phyloP scores from a whole-genome alignment of 2,113 vertebrate species.

The Rhinolophus ferrumequinum region DNA sequence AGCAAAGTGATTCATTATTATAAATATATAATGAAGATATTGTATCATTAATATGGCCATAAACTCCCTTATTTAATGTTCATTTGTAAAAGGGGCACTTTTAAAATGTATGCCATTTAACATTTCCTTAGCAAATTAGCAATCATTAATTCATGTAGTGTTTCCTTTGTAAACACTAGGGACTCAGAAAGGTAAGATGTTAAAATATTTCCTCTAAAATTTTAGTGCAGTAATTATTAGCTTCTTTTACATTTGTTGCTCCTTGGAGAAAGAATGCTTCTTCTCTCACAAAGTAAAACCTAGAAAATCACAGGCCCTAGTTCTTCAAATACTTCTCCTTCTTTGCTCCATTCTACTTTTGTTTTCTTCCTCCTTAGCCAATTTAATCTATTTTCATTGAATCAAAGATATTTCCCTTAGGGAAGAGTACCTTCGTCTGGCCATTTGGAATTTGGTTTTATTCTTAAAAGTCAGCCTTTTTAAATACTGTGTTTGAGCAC shows the following conservation, averaged over 20 bases:
- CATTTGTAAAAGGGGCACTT: constrained; percentile 28
- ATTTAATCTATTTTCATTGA: background rate
- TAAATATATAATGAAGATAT: constrained; percentile 42
- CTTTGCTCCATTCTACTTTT: background rate
- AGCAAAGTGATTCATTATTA: constrained; percentile 14
- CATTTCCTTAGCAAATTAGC: background rate
- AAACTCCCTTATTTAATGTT: constrained; percentile 52
- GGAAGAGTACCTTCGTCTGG: background rate
- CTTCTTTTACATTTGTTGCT: background rate
- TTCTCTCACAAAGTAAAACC: background rate
- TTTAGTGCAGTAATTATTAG: background rate
- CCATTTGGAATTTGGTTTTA: background rate
- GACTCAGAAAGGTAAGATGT: background rate
- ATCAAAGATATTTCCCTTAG: background rate
- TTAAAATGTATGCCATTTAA: background rate
- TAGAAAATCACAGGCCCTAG: background rate
- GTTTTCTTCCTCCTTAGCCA: background rate
- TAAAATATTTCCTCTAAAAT: background rate
- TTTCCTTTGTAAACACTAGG: background rate
- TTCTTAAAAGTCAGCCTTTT: background rate
- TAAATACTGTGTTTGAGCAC: background rate
- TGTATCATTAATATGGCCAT: background rate
- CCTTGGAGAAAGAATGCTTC: background rate
- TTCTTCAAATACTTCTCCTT: background rate
- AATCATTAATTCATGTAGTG: background rate